Conservation (phyloP, 2,797 vertebrate genomes). For the Cheirogaleus major region DNA sequence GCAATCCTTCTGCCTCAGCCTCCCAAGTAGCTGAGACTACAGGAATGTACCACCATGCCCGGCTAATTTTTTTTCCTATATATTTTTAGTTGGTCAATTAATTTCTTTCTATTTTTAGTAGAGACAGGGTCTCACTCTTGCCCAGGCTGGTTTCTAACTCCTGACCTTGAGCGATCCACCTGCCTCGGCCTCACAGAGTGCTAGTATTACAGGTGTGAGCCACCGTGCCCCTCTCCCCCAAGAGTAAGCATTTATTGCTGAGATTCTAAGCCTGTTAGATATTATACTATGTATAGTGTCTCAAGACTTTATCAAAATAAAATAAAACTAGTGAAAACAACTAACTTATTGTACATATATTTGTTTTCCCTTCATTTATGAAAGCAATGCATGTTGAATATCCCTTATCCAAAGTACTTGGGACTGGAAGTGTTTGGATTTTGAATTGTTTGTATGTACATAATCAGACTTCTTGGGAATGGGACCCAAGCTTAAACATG, state of each 20-base stretch:
- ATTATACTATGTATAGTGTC: neutral
- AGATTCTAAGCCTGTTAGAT: neutral
- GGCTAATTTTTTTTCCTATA: no score
- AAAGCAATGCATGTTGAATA: neutral
- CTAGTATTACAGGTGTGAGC: no score
- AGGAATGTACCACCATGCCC: no score
- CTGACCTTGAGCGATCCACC: no score
- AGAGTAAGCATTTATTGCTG: neutral
- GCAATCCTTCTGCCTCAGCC: no score
- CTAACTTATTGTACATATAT: neutral
- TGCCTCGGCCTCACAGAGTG: no score
- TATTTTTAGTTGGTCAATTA: no score
- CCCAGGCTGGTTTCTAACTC: no score
- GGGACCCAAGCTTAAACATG: neutral
- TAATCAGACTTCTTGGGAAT: neutral
- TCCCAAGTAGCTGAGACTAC: no score
- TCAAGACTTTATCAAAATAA: neutral
- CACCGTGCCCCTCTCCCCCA: neutral
- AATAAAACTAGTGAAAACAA: neutral
- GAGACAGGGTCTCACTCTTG: no score
- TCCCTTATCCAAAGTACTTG: neutral
- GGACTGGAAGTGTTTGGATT: neutral
- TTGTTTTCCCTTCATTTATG: neutral
- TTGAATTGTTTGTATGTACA: neutral
- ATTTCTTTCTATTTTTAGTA: no score